Evolutionary conservation across 2,888 invertebrate species (phyloP).

Genomic region (Leptodirus hochenwartii): DNA sequence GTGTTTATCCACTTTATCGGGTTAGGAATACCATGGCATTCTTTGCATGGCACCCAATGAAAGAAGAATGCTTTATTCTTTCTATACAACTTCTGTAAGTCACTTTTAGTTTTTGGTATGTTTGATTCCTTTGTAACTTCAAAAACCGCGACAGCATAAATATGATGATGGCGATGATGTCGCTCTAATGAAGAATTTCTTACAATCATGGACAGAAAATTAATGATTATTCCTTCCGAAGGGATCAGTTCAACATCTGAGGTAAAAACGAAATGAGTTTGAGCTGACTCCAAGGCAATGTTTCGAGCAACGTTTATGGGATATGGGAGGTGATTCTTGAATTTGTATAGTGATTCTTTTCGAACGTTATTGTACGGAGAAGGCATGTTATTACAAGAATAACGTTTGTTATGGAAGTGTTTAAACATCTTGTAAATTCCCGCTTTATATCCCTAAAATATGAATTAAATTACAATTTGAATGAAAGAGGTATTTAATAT

Average conservation of each 20-base stretch:
- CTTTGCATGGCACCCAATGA: slow-evolving; percentile 16
- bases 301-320: slow-evolving; percentile 84
- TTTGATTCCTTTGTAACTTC: slow-evolving; percentile 13
- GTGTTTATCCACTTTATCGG: slow-evolving; percentile 15
- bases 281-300: slow-evolving; percentile 63
- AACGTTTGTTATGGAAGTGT: too few relatives aligned
- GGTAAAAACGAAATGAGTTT: slow-evolving; percentile 66
- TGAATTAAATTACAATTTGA: too few relatives aligned
- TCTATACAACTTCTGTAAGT: slow-evolving; percentile 15
- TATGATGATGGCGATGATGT: too few relatives aligned
- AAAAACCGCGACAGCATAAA: slow-evolving; percentile 19
- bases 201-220: slow-evolving; percentile 44
- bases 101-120: slow-evolving; percentile 18
- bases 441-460: too few relatives aligned
- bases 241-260: slow-evolving; percentile 87
- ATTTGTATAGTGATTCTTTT: slow-evolving; percentile 9
- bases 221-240: slow-evolving; percentile 57
- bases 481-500: too few relatives aligned
- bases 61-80: slow-evolving; percentile 17
- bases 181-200: slow-evolving; percentile 7
- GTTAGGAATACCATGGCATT: slow-evolving; percentile 11
- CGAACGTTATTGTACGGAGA: background rate
- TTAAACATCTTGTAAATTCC: too few relatives aligned
- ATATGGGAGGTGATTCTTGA: slow-evolving; percentile 50
- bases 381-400: too few relatives aligned